Evolutionary conservation across 2,888 invertebrate species (phyloP).

Genomic region (Nysson spinosus): DNA sequence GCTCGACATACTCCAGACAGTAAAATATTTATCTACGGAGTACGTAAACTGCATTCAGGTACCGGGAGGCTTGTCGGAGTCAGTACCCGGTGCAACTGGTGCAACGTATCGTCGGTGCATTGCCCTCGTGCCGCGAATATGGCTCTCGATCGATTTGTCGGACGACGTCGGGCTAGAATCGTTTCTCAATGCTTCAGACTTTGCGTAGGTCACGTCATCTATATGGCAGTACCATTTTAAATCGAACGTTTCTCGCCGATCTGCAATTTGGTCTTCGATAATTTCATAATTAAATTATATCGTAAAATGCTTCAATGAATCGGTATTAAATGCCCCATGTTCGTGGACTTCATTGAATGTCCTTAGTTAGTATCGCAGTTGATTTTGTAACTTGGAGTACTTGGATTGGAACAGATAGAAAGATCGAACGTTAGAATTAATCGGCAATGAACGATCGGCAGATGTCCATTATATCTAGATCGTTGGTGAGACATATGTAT

Average conservation of each 20-base stretch:
- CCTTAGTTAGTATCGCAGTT: no score
- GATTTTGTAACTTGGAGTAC: no score
- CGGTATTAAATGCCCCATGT: no score
- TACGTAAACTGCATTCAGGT: neutral
- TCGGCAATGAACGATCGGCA: neutral
- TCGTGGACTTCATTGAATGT: no score
- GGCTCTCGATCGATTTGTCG: conserved; percentile 58
- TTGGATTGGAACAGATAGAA: no score
- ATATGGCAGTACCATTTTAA: neutral
- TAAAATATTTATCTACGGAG: conserved; percentile 3
- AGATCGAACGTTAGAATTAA: neutral
- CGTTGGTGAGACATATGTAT: neutral
- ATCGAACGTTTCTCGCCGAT: no score
- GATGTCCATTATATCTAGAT: neutral
- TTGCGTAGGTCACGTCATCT: conserved; percentile 13
- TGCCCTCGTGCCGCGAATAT: conserved; percentile 58
- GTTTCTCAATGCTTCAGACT: conserved; percentile 34
- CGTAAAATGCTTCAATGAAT: no score
- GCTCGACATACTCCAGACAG: neutral
- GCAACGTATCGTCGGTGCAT: conserved; percentile 59
- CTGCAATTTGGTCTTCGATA: no score
- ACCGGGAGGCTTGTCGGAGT: conserved; percentile 35
- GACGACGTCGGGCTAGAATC: conserved; percentile 45
- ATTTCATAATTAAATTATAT: no score
- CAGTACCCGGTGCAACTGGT: conserved; percentile 55